Base-by-base conservation (phyloP, 2,888 invertebrate species). In the Lampropteryx suffumata region DNA sequence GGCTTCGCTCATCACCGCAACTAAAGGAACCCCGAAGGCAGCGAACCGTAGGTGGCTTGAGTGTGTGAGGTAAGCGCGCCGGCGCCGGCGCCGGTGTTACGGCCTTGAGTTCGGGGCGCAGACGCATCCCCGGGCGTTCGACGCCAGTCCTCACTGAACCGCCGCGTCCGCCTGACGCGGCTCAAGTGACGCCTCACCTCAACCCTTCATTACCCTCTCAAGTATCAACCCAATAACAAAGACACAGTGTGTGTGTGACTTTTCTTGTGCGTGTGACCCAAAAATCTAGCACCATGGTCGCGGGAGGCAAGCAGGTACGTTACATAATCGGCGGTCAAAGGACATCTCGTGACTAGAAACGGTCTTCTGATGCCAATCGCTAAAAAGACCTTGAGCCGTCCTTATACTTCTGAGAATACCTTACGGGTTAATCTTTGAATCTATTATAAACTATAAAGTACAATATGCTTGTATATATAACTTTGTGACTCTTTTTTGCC, bases 231-330 rank as follows among this genome's bases (percentile, higher is more conserved):
- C n/a, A n/a, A n/a, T n/a, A 35, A 59, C 61, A 50, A 55, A 59
- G 50, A 51, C 54, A 62, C 53, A 59, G 65, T 73, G 82, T 76
- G 75, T 62, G 71, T 76, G 79, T 82, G 81, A 77, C 79, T 73
- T 76, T 73, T 49, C 61, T 76, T 73, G 83, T 85, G 85, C 72
- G 61, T 67, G 81, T 79, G 72, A 76, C 67, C 61, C 53, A 41
- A 55, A 34, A 73, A 73, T 60, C 62, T 59, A 64, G 47, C 84
- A 89, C 70, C 67, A 91, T 91, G 91, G 91, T 91, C 59, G 90
- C 90, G 71, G 90, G 91, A 74, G 90, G 90, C 63, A 91, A 91
- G 79, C 90, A 91, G 90, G 91, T 91, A 80, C 67, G 71, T 72
- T 64, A 62, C 57, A 42, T 67, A 65, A 64, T 49, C 45, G 32